These are phyloP conservation scores for Porites lobata DNA, from an alignment of 92 coral and sea anemone genomes.

Conservation along the genomic window DNA sequence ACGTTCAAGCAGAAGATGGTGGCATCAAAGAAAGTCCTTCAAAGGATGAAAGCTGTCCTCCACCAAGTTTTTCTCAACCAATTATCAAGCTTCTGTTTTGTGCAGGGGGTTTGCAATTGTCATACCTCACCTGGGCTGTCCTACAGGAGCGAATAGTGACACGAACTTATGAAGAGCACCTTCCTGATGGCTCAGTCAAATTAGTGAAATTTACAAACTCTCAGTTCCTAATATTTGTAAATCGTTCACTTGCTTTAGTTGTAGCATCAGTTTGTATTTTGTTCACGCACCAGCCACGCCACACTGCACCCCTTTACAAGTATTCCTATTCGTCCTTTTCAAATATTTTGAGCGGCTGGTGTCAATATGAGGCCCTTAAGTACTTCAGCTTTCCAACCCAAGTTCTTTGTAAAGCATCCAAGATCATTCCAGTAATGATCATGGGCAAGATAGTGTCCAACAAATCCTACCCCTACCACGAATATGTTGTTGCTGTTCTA, in stretches of 20 bases:
- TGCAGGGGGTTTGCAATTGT: slow-evolving; percentile 88
- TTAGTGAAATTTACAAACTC: slow-evolving; percentile 86
- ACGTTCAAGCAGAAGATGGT: slow-evolving; percentile 74
- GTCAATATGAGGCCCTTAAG: slow-evolving; percentile 96
- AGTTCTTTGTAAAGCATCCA: slow-evolving; percentile 93
- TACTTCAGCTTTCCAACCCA: slow-evolving; percentile 97
- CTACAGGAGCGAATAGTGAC: slow-evolving; percentile 95
- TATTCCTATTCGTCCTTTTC: slow-evolving; percentile 97
- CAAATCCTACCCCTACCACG: slow-evolving; percentile 89
- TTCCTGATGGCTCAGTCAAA: slow-evolving; percentile 75
- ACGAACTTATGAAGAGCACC: slow-evolving; percentile 65
- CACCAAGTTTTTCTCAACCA: slow-evolving; percentile 69
- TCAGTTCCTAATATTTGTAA: slow-evolving; percentile 92
- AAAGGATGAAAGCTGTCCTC: slow-evolving; percentile 35
- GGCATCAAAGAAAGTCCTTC: slow-evolving; percentile 37
- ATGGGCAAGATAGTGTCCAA: slow-evolving; percentile 95
- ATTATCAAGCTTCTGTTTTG: slow-evolving; percentile 78
- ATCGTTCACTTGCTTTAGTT: slow-evolving; percentile 87
- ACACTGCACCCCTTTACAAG: slow-evolving; percentile 91
- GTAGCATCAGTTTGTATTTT: slow-evolving; percentile 76
- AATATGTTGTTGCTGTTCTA: slow-evolving; percentile 89
- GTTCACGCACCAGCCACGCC: slow-evolving; percentile 86
- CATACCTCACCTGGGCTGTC: slow-evolving; percentile 97
- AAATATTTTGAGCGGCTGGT: slow-evolving; percentile 97
- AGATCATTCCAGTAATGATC: slow-evolving; percentile 98